Base-by-base conservation (phyloP, 2,888 invertebrate genomes). In the Scotopteryx bipunctaria region DNA sequence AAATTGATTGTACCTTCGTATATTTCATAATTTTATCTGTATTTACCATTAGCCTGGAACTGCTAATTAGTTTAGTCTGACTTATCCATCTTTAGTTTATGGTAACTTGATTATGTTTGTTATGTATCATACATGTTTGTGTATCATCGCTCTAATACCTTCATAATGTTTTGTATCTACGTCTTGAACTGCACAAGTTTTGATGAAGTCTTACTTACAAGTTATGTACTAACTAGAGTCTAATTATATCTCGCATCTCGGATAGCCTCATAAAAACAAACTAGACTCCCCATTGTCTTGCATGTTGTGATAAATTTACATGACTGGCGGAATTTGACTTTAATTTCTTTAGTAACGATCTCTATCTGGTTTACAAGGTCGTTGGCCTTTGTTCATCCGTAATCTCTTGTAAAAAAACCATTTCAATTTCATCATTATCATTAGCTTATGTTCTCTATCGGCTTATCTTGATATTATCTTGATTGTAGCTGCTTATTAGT, bases 271-370 rank as follows among this genome's bases (percentile, higher is more conserved):
- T 31, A 48, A 35, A 41, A 48, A 42, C 41, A n/a, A 31, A 32
- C 49, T 36, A 23, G 37, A 29, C 41, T 14, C 36, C 23, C 49
- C 41, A 49, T 43, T 49, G 49, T 43, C 36, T 49, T 36, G 31
- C 27, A 25, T 13, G 29, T 32, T 31, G 42, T 37, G 49, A 31
- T 49, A 35, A 11, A 41, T 36, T 31, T 37, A 38, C 32, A 52
- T 27, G 37, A 46, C 42, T 37, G 11, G 46, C 32, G 32, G 32
- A 42, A 38, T 46, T 52, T 25, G 32, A 27, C 42, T 46, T 47
- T 46, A 47, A 37, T 43, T 47, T 46, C 5, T 23, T 53, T 43
- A 16, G 31, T 42, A 37, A 49, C 31, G 42, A 49, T 49, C 42
- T 43, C 29, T 48, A 41, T 41, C 41, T 41, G 27, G 31, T 42